A percentile compares a stretch with the other conserved stretches of the same genome.
phyloP scores from a whole-genome alignment of 2,113 vertebrate species.

The Amphiprion percula region DNA sequence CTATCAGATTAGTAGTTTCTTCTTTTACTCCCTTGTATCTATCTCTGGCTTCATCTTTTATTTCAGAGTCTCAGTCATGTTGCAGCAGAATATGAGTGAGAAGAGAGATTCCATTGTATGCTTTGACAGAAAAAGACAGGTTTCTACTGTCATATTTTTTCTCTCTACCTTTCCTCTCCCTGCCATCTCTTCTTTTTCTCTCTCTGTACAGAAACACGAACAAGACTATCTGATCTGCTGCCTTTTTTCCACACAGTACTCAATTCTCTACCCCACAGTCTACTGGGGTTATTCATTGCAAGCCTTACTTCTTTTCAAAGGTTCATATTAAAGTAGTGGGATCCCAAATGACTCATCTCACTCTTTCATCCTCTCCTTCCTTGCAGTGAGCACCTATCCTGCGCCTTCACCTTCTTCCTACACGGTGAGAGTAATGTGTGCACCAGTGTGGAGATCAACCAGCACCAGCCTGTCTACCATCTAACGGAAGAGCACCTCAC shows the following conservation, averaged over 20 bases:
- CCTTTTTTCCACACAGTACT: neutral
- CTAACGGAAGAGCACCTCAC: conserved; percentile 97
- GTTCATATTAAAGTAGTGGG: conserved; percentile 33
- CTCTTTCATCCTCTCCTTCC: neutral
- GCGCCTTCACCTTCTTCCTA: conserved; percentile 98
- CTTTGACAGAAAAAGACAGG: conserved; percentile 9
- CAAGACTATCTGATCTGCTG: conserved; percentile 33
- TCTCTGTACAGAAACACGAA: conserved; percentile 31
- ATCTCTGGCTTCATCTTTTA: conserved; percentile 26
- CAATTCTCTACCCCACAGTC: conserved; percentile 20
- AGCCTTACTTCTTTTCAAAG: conserved; percentile 29
- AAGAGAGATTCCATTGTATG: conserved; percentile 24
- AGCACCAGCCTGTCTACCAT: conserved; percentile 98
- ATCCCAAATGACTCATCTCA: conserved; percentile 39
- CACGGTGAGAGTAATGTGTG: conserved; percentile 99
- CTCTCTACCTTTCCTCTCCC: conserved; percentile 16
- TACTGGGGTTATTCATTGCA: conserved; percentile 35
- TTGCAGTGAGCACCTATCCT: conserved; percentile 96
- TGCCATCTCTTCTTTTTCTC: neutral
- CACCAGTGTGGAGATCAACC: conserved; percentile 99
- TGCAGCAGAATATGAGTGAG: conserved; percentile 34
- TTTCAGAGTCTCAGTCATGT: conserved; percentile 22
- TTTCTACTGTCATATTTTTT: conserved; percentile 33
- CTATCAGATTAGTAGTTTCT: conserved; percentile 29
- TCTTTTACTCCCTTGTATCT: neutral